A percentile compares a stretch with the other conserved stretches of the same genome.
phyloP scores from a whole-genome alignment of 2,888 invertebrate species.

The Dynastes hyllus region DNA sequence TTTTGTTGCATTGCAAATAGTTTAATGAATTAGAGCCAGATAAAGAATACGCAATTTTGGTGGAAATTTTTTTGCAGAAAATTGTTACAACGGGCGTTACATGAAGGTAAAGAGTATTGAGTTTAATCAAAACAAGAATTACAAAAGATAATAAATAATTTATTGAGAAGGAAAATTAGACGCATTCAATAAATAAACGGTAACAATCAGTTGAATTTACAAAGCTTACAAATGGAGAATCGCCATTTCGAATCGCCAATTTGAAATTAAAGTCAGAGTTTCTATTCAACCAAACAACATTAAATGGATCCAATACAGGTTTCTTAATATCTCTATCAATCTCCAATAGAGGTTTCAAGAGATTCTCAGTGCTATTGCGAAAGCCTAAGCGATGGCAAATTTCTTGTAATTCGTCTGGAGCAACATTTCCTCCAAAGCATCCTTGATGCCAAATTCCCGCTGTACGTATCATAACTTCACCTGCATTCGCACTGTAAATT shows the following conservation, averaged over 20 bases:
- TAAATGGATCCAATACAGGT: conserved; percentile 63
- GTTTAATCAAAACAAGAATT: no score
- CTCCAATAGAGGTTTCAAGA: conserved; percentile 55
- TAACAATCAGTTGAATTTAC: conserved; percentile 63
- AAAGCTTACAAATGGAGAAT: conserved; percentile 64
- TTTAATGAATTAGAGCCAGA: no score
- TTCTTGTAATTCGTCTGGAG: conserved; percentile 73
- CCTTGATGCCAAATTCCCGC: conserved; percentile 84
- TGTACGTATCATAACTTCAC: conserved; percentile 78
- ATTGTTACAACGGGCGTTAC: no score
- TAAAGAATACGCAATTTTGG: no score
- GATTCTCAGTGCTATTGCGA: conserved; percentile 72
- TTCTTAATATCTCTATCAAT: conserved; percentile 51
- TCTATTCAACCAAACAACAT: conserved; percentile 63
- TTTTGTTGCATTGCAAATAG: no score
- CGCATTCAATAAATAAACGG: conserved; percentile 66
- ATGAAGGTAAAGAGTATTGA: no score
- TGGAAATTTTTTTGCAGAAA: no score
- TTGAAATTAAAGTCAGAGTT: conserved; percentile 55
- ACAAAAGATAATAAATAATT: background rate
- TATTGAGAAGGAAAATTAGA: background rate
- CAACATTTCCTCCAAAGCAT: conserved; percentile 76
- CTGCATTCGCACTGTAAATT: conserved; percentile 73
- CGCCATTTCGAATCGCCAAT: conserved; percentile 64
- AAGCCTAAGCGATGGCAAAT: conserved; percentile 80